phyloP scores from a whole-genome alignment of 2,888 invertebrate genomes.

The Catocala sponsa region DNA sequence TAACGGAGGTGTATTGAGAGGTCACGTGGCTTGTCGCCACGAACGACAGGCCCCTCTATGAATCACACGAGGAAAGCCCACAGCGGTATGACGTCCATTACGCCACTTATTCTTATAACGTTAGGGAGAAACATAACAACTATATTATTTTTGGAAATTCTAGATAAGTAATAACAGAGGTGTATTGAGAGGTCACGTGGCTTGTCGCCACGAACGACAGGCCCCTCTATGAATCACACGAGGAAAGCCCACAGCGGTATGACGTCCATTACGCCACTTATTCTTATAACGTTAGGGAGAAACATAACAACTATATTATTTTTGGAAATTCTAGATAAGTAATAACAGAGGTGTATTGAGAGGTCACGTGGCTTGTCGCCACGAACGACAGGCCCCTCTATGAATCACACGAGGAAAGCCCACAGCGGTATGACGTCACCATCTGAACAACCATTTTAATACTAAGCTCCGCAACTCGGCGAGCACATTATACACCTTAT shows the following conservation, averaged over 20 bases:
- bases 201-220: constrained; percentile 28
- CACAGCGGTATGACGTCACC: constrained; percentile 70
- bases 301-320: neutral
- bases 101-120: neutral
- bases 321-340: neutral
- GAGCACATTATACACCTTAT: constrained; percentile 29
- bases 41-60: constrained; percentile 33
- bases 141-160: neutral
- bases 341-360: constrained; percentile 12
- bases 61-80: no score
- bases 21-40: constrained; percentile 23
- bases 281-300: no score
- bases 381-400: constrained; percentile 40
- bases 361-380: constrained; percentile 19
- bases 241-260: no score
- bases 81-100: no score
- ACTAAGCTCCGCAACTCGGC: constrained; percentile 46
- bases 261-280: neutral
- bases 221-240: no score
- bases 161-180: neutral
- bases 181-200: constrained; percentile 20
- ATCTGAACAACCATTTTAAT: constrained; percentile 42
- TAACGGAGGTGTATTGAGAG: constrained; percentile 11
- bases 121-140: no score
- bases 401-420: constrained; percentile 80